These are phyloP conservation scores for Agonopterix heracliana DNA, from an alignment of 2,888 invertebrate genomes.

Conservation along the genomic window DNA sequence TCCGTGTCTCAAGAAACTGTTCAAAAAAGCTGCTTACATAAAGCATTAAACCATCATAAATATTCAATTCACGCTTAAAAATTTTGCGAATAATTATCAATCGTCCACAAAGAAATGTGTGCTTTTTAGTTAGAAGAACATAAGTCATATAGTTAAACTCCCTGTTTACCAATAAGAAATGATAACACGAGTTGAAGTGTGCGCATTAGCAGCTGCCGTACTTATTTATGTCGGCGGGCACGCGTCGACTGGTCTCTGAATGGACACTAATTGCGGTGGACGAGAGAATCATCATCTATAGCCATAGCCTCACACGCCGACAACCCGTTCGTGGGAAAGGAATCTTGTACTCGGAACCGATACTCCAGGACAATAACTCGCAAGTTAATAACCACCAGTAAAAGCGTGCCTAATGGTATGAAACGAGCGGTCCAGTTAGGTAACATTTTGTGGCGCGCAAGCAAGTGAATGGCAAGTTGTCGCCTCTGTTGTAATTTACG, in stretches of 20 bases:
- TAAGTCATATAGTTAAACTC: not conserved
- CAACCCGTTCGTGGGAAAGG: slow-evolving; percentile 49
- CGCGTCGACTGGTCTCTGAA: slow-evolving; percentile 50
- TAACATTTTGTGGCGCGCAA: slow-evolving; percentile 38
- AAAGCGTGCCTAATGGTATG: slow-evolving; percentile 48
- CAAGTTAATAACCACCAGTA: slow-evolving; percentile 32
- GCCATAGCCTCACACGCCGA: slow-evolving; percentile 29
- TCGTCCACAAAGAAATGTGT: too few relatives aligned
- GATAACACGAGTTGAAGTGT: slow-evolving; percentile 11
- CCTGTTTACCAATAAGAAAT: slow-evolving; percentile 16
- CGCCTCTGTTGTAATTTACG: slow-evolving; percentile 51
- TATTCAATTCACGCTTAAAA: too few relatives aligned
- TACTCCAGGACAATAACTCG: slow-evolving; percentile 25
- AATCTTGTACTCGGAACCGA: slow-evolving; percentile 32
- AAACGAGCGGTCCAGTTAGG: slow-evolving; percentile 39
- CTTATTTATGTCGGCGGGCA: slow-evolving; percentile 45
- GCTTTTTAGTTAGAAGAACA: not conserved
- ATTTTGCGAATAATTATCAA: too few relatives aligned
- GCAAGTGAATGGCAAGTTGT: slow-evolving; percentile 47
- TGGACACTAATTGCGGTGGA: slow-evolving; percentile 59
- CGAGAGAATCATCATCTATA: slow-evolving; percentile 40
- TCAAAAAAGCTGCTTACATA: too few relatives aligned
- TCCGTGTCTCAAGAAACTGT: too few relatives aligned
- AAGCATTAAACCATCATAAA: too few relatives aligned
- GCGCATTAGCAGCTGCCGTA: slow-evolving; percentile 33